Conservation (phyloP, 1,140 invertebrate genomes). For the Megalopta genalis region DNA sequence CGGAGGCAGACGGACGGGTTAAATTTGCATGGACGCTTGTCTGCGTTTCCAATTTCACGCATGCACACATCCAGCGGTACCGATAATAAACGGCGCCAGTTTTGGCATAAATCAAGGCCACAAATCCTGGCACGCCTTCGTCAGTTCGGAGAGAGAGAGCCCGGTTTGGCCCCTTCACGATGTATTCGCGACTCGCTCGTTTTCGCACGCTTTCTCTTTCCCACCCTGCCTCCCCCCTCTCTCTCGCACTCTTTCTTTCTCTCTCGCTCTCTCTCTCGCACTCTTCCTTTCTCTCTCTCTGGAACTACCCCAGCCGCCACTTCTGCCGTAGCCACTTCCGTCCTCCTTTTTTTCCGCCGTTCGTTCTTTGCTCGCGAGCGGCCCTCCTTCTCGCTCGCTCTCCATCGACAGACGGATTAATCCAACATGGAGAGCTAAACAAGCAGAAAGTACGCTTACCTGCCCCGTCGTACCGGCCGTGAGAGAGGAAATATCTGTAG, state of each 20-base stretch:
- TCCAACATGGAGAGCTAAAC: constrained; percentile 63
- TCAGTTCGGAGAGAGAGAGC: constrained; percentile 27
- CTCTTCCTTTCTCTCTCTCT: no score
- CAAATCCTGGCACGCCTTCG: constrained; percentile 64
- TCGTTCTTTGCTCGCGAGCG: not conserved
- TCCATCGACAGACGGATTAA: constrained; percentile 62
- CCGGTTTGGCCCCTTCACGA: constrained; percentile 16
- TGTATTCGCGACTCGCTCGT: constrained; percentile 16
- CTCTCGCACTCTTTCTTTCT: no score
- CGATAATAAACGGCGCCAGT: constrained; percentile 77
- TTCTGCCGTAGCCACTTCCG: no score
- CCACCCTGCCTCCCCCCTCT: no score
- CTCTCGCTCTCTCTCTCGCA: no score
- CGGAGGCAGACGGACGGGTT: constrained; percentile 66
- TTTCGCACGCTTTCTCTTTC: not conserved
- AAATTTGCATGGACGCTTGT: constrained; percentile 77
- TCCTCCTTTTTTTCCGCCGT: constrained; percentile 1
- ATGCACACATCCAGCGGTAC: constrained; percentile 73
- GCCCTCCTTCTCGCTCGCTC: constrained; percentile 38
- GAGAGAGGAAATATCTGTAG: constrained; percentile 45
- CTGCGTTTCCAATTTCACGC: constrained; percentile 78
- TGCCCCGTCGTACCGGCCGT: constrained; percentile 9
- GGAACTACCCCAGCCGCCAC: no score
- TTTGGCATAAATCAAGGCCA: constrained; percentile 77
- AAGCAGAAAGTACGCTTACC: constrained; percentile 63